phyloP scores from a whole-genome alignment of 2,888 invertebrate genomes.

The Philonicus albiceps region DNA sequence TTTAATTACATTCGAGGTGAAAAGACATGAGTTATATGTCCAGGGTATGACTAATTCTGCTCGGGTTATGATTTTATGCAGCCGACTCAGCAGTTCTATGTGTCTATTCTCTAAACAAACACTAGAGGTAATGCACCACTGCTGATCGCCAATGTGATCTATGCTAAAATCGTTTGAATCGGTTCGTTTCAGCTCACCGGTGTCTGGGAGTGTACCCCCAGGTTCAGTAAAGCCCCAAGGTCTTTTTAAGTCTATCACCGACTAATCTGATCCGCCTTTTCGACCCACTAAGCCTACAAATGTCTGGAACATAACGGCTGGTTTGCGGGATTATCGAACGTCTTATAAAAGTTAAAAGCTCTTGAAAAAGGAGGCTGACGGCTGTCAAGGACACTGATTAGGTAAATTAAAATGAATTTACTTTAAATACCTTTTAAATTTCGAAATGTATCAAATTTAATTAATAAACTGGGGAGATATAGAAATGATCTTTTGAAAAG shows the following conservation, averaged over 20 bases:
- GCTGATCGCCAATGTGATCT: background rate
- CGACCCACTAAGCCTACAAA: background rate
- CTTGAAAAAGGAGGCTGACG: background rate
- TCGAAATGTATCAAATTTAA: too few relatives aligned
- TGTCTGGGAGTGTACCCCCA: background rate
- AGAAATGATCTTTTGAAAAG: too few relatives aligned
- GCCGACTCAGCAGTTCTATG: background rate
- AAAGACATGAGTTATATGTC: constrained; percentile 15
- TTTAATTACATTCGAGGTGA: constrained; percentile 36
- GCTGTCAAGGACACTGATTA: background rate
- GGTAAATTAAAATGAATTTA: too few relatives aligned
- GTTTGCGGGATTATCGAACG: background rate
- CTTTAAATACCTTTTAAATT: too few relatives aligned
- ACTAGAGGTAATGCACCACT: background rate
- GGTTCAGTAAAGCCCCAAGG: background rate
- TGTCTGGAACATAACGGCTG: background rate
- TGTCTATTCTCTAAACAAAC: background rate
- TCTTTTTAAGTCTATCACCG: background rate
- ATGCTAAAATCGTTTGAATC: background rate
- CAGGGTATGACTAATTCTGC: constrained; percentile 17
- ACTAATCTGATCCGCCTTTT: background rate
- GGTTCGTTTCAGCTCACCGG: background rate
- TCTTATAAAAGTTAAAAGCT: background rate
- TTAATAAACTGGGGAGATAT: too few relatives aligned
- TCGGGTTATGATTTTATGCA: constrained; percentile 4